Percentiles rank a stretch among this genome's conserved stretches.
These are phyloP conservation scores for Himalopsyche tibetana DNA, from an alignment of 2,888 invertebrate species.

Conservation along the genomic window DNA sequence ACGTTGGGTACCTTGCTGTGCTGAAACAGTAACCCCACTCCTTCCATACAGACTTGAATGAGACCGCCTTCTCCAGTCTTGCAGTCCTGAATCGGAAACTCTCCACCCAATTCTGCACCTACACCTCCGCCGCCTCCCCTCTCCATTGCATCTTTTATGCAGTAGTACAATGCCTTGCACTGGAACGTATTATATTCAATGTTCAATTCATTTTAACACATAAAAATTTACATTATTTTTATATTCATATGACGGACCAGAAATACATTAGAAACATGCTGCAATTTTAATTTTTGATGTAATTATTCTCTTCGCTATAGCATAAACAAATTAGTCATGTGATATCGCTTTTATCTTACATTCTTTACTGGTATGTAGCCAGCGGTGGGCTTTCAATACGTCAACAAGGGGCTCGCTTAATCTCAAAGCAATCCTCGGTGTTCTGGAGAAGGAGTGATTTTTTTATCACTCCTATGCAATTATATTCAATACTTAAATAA, in stretches of 20 bases:
- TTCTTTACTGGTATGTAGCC: no score
- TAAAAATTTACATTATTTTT: slow-evolving; percentile 54
- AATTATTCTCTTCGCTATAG: no score
- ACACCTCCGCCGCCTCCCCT: slow-evolving; percentile 86
- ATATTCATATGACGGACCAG: background rate
- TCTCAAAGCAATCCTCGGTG: no score
- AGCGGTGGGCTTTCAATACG: no score
- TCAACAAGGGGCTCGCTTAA: no score
- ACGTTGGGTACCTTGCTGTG: slow-evolving; percentile 93
- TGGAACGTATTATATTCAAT: slow-evolving; percentile 72
- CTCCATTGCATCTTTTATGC: slow-evolving; percentile 99
- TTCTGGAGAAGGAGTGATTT: no score
- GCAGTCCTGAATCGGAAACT: slow-evolving; percentile 99
- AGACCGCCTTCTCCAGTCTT: slow-evolving; percentile 97
- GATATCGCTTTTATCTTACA: no score
- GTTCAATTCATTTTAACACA: background rate
- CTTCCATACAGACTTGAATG: slow-evolving; percentile 99
- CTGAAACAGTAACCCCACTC: slow-evolving; percentile 98
- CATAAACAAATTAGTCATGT: no score
- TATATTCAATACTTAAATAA: no score
- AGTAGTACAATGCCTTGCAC: slow-evolving; percentile 99
- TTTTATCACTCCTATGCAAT: no score
- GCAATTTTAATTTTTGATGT: no score
- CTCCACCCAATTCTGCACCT: slow-evolving; percentile 89
- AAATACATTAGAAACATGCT: no score